Base-by-base conservation (phyloP, 2,113 vertebrate species). In the Rhea americana region DNA sequence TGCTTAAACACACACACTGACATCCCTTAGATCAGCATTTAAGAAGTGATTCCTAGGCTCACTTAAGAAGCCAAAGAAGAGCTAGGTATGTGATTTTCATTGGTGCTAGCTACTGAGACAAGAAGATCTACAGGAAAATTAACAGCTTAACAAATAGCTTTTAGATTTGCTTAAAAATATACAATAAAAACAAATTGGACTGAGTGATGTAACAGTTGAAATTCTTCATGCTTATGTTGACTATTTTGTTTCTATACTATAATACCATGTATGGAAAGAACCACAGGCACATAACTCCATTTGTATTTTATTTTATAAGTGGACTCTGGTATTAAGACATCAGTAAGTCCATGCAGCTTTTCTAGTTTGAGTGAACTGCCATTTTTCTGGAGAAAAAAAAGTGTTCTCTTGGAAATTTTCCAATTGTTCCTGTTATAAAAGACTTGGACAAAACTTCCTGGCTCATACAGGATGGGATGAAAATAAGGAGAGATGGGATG, bases 1-100 rank as follows among this genome's bases (percentile, higher is more conserved):
- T 14, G n/a, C 16, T 90, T 68, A 55, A 90, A 71, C 30, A 95
- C 87, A 76, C 85, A 59, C 30, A 15, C 25, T 59, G 47, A 81
- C 77, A 56, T 39, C 66, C 53, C 22, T 43, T 86, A 79, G 32
- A 41, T 35, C 58, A 39, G 39, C 8, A 7, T 28, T 47, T 73
- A 78, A 86, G 73, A 66, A 61, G n/a, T 18, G 7, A 41, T 59
- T 76, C 82, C 6, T 51, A 56, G 62, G 20, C 37, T 85, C 45
- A 22, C 32, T 3, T 41, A 62, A 61, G 80, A 88, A 91, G 37
- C 8, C 37, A 50, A 63, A 87, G 76, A 76, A 80, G 30, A 81
- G 37, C 37, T 39, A 65, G 47, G 39, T 56, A 58, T 6, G 6
- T n/a, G 7, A 32, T 17, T 7, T 73, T 87, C 79, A 16, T 9